Conservation (phyloP, 2,888 invertebrate genomes). For the Selenia dentaria region DNA sequence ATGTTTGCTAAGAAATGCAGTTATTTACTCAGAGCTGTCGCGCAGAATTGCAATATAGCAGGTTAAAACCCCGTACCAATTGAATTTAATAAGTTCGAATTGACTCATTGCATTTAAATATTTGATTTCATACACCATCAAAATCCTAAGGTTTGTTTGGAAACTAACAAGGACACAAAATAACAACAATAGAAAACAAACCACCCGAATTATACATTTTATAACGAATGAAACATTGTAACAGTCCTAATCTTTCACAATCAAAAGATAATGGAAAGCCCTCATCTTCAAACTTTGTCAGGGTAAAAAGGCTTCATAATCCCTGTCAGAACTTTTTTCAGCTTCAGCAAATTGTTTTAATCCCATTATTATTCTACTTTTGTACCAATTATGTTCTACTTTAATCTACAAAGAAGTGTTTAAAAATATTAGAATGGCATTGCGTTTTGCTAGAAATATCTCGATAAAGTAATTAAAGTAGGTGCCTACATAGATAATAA, state of each 20-base stretch:
- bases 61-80: too few relatives aligned
- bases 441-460: too few relatives aligned
- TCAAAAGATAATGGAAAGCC: constrained; percentile 21
- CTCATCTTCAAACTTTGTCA: constrained; percentile 18
- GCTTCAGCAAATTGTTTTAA: constrained; percentile 20
- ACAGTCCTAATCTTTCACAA: constrained; percentile 15
- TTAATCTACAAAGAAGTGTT: not conserved
- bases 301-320: constrained; percentile 17
- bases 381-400: not conserved
- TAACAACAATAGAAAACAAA: too few relatives aligned
- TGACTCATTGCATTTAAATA: too few relatives aligned
- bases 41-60: too few relatives aligned
- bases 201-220: not conserved
- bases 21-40: too few relatives aligned
- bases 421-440: too few relatives aligned
- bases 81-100: too few relatives aligned
- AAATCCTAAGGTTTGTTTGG: too few relatives aligned
- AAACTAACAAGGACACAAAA: too few relatives aligned
- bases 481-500: not conserved
- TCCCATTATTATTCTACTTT: constrained; percentile 4
- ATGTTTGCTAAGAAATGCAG: too few relatives aligned
- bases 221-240: constrained; percentile 5
- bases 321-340: constrained; percentile 18
- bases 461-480: not conserved
- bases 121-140: too few relatives aligned